These are phyloP conservation scores for Iphiclides podalirius DNA, from an alignment of 2,888 invertebrate genomes.

Conservation along the genomic window DNA sequence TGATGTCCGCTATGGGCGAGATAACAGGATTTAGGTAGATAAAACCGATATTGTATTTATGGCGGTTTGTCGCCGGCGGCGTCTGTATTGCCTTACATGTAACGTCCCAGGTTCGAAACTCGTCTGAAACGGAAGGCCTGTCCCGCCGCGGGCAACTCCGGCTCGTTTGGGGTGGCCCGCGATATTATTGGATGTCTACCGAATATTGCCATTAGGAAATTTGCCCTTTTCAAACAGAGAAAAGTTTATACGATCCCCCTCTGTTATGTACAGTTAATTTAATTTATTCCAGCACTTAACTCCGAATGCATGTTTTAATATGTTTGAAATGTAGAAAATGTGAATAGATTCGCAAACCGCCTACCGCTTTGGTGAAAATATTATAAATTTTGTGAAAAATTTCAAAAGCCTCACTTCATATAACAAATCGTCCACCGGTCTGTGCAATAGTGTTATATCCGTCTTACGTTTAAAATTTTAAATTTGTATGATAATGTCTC, in stretches of 20 bases:
- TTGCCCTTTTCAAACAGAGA: neutral
- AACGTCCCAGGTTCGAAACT: neutral
- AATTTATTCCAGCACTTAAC: too few relatives aligned
- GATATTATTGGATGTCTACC: neutral
- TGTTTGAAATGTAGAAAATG: too few relatives aligned
- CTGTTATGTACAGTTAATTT: too few relatives aligned
- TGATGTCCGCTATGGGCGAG: neutral
- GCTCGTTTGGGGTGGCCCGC: neutral
- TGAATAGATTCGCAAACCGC: too few relatives aligned
- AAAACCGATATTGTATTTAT: neutral
- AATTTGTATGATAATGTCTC: too few relatives aligned
- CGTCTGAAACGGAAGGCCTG: constrained; percentile 35
- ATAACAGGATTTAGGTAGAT: neutral
- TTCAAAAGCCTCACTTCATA: too few relatives aligned
- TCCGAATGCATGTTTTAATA: too few relatives aligned
- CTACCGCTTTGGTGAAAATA: too few relatives aligned
- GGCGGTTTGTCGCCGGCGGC: constrained; percentile 1
- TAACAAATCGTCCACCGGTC: too few relatives aligned
- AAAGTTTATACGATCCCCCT: neutral
- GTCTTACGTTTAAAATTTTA: too few relatives aligned
- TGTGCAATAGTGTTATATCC: too few relatives aligned
- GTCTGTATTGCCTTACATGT: neutral
- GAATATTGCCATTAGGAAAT: neutral
- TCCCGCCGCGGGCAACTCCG: constrained; percentile 29
- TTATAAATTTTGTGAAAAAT: too few relatives aligned